Evolutionary conservation across 2,113 vertebrate species (phyloP), one percentile per base, ranked within the genome.

Genomic region (Sturnira hondurensis): DNA sequence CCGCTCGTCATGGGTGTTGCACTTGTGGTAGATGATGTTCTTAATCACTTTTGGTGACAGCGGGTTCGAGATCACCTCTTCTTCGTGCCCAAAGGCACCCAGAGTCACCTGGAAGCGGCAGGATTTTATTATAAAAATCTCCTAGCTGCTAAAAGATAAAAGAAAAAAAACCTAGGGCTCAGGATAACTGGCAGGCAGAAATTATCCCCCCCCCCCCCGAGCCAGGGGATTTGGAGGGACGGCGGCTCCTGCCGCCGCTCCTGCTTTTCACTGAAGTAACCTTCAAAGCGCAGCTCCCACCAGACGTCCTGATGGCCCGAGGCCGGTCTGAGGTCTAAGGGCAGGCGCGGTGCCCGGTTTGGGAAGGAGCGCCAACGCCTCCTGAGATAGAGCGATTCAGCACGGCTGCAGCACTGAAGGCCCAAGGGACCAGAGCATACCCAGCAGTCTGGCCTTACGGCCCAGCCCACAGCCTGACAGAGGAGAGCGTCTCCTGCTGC

Each of bases 11-110:
- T 98, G 98, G 9, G 98, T 98, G 47, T 97, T 98, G 97, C 99
- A 99, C 97, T 99, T 99, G 94, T 98, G 98, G 98, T 99, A 99
- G 97, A 99, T 99, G 83, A 99, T 99, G 97, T 99, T 98, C 98
- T 99, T 99, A 98, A 99, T 99, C 95, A 99, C 99, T 77, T 98
- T 98, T 0, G 99, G 99, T 58, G 99, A 99, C 96, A 99, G 98
- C 1, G 99, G 99, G 98, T 99, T 99, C 81, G 99, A 99, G 98
- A 99, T 99, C 98, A 99, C 99, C 56, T 98, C 99, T 98, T 99
- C 99, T 90, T 99, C 99, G 7, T 99, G 99, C 36, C 99, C 99
- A 90, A 99, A 99, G 36, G 99, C 98, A 70, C 99, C 99, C 54
- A 99, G 98, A 20, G 99, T 99, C 97, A 99, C 99, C 99, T 99